Base-by-base conservation (phyloP, 2,113 vertebrate genomes). In the Sceloporus tristichus region DNA sequence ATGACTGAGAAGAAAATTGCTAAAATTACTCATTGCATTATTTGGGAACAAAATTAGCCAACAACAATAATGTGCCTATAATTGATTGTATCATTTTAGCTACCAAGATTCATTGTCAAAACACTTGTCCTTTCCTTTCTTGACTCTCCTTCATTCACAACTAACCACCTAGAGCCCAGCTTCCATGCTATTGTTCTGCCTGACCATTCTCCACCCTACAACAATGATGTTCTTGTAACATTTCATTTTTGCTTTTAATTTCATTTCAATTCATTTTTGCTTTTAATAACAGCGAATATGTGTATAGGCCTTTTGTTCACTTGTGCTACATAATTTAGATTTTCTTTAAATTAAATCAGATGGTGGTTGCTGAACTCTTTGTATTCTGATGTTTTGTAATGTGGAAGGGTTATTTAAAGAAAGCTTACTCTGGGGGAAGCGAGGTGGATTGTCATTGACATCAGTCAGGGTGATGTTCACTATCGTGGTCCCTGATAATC, bases 381-480 rank as follows among this genome's bases (percentile, higher is more conserved):
- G 88, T 87, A 87, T 74, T 85, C 66, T 78, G 81, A 89, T 85
- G 79, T 90, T 90, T 93, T 91, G 84, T 29, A 87, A 79, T 74
- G 23, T 18, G 91, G 83, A 90, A 68, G 66, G 81, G 83, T 83
- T 85, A 87, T 87, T 48, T 89, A 93, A 93, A 93, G 84, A 29
- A 59, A 82, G 92, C 97, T 98, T 97, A 98, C 97, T 98, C 85
- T 98, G 97, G 9, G 96, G 91, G 34, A 98, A 98, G 75, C 96
- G 96, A 34, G 97, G 97, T 0, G 97, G 97, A 90, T 98, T 98
- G 95, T 98, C 97, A 0, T 98, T 98, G 83, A 98, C 97, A 77
- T 98, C 97, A 1, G 97, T 97, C 89, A 98, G 79, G 0, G 97
- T 97, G 94, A 98, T 98, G 93, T 97, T 98, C 87, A 98, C 97